Percentiles rank a stretch among this genome's conserved stretches.
phyloP scores from a whole-genome alignment of 2,113 vertebrate species.

The Ctenodactylus gundi region DNA sequence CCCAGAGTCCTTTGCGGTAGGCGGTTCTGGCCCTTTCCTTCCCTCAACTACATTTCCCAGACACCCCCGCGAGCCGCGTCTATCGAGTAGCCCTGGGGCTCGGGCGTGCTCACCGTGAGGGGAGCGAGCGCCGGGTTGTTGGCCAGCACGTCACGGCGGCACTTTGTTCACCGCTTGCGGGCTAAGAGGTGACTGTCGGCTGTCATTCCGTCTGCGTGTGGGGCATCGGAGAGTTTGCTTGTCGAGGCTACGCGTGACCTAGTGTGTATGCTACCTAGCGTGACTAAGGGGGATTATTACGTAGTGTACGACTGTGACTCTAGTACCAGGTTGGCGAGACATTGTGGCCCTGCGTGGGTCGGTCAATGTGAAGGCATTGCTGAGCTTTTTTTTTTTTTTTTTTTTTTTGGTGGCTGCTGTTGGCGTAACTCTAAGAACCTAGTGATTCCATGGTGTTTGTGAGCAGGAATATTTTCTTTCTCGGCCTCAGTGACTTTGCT shows the following conservation, averaged over 20 bases:
- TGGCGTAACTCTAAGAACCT: too few relatives aligned
- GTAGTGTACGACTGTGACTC: background rate
- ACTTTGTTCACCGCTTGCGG: too few relatives aligned
- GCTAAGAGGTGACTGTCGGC: too few relatives aligned
- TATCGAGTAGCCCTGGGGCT: too few relatives aligned
- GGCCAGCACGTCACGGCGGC: too few relatives aligned
- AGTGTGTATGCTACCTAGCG: background rate
- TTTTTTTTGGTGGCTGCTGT: too few relatives aligned
- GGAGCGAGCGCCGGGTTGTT: too few relatives aligned
- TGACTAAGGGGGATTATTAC: background rate
- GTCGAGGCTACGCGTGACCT: background rate
- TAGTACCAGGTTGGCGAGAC: background rate
- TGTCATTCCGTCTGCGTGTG: too few relatives aligned
- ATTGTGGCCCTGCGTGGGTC: background rate
- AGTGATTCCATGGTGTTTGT: background rate
- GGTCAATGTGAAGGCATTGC: background rate
- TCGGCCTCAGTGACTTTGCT: too few relatives aligned
- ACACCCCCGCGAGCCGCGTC: background rate
- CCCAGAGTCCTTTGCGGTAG: background rate
- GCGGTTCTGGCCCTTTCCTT: rapidly evolving
- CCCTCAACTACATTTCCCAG: background rate
- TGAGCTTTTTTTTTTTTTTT: too few relatives aligned
- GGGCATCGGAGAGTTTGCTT: background rate
- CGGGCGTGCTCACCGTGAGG: too few relatives aligned
- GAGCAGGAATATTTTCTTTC: background rate